These are phyloP conservation scores for Phalacrocorax brasilianus DNA, from an alignment of 2,113 vertebrate genomes.

Conservation along the genomic window DNA sequence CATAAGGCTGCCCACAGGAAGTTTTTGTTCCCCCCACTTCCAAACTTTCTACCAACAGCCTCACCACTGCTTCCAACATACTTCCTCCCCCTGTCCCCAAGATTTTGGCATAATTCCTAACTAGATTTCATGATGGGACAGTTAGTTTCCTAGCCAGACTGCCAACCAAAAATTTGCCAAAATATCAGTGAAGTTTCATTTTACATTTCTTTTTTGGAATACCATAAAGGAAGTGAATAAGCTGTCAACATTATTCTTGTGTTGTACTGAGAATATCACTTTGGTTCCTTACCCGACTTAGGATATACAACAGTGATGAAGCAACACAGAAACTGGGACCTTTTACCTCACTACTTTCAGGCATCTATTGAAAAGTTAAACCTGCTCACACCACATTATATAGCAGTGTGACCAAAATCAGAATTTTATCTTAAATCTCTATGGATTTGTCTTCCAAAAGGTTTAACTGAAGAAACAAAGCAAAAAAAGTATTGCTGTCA, in stretches of 20 bases:
- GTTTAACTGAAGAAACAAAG: neutral
- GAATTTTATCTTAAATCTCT: neutral
- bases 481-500: neutral
- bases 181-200: neutral
- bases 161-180: neutral
- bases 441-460: neutral
- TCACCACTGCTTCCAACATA: neutral
- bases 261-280: neutral
- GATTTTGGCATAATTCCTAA: neutral
- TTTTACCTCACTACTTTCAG: neutral
- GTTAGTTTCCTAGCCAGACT: neutral
- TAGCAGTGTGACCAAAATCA: neutral
- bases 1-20: neutral
- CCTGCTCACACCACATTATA: neutral
- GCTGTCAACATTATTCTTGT: neutral
- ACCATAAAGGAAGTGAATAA: neutral
- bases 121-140: neutral
- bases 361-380: neutral
- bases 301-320: neutral
- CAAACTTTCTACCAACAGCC: neutral
- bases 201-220: neutral
- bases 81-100: accelerated
- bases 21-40: neutral
- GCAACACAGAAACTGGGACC: neutral
- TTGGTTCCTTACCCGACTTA: neutral